Conservation (phyloP, 2,113 vertebrate genomes). For the Acrocephalus arundinaceus region DNA sequence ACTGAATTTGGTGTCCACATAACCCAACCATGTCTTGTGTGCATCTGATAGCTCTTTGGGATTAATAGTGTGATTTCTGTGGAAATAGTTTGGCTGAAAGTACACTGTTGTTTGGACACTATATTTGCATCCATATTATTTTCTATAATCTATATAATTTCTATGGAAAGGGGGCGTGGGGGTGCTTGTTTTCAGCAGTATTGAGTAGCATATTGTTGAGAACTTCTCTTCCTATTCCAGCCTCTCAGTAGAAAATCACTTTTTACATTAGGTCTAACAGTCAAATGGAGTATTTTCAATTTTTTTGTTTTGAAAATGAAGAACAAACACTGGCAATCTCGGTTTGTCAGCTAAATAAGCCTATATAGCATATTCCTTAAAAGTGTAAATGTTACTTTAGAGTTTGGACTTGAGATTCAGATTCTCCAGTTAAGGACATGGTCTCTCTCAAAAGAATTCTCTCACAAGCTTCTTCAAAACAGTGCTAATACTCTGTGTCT, state of each 20-base stretch:
- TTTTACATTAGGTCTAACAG: background rate
- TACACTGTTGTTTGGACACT: background rate
- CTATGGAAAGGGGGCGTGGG: rapidly evolving
- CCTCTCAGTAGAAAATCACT: background rate
- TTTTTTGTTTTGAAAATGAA: background rate
- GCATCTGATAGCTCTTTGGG: background rate
- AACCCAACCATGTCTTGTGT: background rate
- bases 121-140: background rate
- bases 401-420: background rate
- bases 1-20: background rate
- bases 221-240: background rate
- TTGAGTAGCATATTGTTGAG: background rate
- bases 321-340: background rate
- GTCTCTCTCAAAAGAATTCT: background rate
- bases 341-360: background rate
- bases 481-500: background rate
- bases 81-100: background rate
- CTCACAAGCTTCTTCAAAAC: background rate
- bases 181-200: background rate
- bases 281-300: background rate
- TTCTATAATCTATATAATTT: background rate
- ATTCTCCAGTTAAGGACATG: background rate
- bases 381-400: background rate
- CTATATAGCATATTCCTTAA: background rate
- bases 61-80: background rate